phyloP scores from a whole-genome alignment of 1,140 invertebrate genomes.

The Psilanteris sp. region DNA sequence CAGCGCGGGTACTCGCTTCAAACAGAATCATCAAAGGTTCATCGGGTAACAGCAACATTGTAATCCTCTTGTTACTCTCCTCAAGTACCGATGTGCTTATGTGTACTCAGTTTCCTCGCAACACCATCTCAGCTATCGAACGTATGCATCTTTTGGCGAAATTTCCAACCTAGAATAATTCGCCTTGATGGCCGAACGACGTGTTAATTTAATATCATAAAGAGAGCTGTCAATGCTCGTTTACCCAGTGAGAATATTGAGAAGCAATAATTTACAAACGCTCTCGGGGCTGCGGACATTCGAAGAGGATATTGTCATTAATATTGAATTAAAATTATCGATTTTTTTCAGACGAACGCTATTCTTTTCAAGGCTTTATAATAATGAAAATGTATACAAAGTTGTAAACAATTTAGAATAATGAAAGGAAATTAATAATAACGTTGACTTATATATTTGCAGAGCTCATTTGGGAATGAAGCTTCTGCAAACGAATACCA shows the following conservation, averaged over 20 bases:
- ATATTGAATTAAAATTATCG: constrained; percentile 17
- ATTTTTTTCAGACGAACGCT: no score
- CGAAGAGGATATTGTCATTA: neutral
- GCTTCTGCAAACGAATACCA: neutral
- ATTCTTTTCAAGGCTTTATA: no score
- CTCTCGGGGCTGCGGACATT: no score
- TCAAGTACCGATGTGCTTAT: constrained; percentile 56
- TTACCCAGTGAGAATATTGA: constrained; percentile 1
- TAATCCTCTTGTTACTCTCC: constrained; percentile 72
- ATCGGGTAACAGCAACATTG: constrained; percentile 71
- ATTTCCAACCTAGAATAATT: constrained; percentile 55
- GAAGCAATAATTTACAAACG: constrained; percentile 37
- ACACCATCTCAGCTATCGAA: constrained; percentile 48
- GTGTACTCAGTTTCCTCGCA: constrained; percentile 34
- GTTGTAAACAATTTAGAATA: no score
- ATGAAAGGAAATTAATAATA: no score
- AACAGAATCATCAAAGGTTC: constrained; percentile 78
- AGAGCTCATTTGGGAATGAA: no score
- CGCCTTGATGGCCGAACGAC: constrained; percentile 36
- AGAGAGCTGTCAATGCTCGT: constrained; percentile 49
- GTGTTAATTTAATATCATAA: constrained; percentile 54
- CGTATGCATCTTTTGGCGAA: constrained; percentile 43
- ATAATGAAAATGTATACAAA: no score
- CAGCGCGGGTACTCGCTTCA: constrained; percentile 70
- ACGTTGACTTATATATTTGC: no score